Percentiles rank a stretch among this genome's conserved stretches.
phyloP scores from a whole-genome alignment of 2,113 vertebrate species.

The Sylvia atricapilla region DNA sequence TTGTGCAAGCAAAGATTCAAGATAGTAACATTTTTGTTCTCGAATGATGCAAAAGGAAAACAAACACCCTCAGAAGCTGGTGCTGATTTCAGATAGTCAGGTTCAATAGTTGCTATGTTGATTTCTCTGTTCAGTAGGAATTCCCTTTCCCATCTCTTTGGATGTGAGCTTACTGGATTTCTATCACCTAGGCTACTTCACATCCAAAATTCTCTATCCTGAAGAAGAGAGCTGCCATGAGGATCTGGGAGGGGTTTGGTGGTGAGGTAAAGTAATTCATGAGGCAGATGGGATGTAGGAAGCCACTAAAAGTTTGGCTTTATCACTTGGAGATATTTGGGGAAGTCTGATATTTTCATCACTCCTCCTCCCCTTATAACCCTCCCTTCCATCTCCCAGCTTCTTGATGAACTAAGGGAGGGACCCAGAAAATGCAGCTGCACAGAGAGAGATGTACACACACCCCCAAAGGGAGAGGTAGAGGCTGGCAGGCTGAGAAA shows the following conservation, averaged over 20 bases:
- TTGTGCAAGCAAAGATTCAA: neutral
- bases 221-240: neutral
- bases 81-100: neutral
- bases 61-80: neutral
- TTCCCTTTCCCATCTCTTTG: neutral
- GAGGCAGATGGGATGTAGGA: conserved; percentile 27
- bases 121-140: neutral
- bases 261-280: neutral
- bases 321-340: conserved; percentile 4
- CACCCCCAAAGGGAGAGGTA: neutral
- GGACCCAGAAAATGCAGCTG: neutral
- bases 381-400: neutral
- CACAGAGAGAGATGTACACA: accelerated
- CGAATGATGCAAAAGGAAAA: neutral
- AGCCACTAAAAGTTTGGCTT: neutral
- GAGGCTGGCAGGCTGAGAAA: neutral
- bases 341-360: neutral
- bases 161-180: neutral
- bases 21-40: neutral
- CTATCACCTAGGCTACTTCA: neutral
- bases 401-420: neutral
- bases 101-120: neutral
- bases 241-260: neutral
- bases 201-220: neutral
- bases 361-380: neutral